These are phyloP conservation scores for Portunus trituberculatus DNA, from an alignment of 1,140 invertebrate genomes.

Conservation along the genomic window DNA sequence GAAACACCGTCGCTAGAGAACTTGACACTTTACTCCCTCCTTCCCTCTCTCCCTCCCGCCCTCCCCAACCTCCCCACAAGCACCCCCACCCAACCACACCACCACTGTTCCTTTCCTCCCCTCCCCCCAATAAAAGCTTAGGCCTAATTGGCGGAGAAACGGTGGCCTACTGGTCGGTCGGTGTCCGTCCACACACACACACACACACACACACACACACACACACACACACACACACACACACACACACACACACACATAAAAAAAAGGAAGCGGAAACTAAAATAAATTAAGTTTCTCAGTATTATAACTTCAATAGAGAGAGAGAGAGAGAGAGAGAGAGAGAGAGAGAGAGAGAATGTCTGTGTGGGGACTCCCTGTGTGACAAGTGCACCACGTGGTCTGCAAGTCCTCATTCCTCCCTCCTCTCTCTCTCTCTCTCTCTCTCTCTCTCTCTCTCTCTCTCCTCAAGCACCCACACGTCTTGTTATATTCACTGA, in stretches of 20 bases:
- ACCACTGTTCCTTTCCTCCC: neutral
- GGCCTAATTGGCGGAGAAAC: conserved; percentile 18
- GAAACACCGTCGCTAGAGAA: neutral
- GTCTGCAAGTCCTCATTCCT: conserved; percentile 11
- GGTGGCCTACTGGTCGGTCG: conserved; percentile 16
- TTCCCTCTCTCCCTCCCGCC: neutral
- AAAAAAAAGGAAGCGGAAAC: neutral
- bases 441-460: conserved; percentile 35
- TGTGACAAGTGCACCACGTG: conserved; percentile 18
- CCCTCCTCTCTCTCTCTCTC: conserved; percentile 47
- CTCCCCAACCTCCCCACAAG: no score
- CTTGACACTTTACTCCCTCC: neutral
- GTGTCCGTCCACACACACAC: neutral
- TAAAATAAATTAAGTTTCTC: neutral
- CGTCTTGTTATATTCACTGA: no score
- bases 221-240: neutral
- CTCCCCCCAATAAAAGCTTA: neutral
- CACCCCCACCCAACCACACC: no score
- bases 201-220: no score
- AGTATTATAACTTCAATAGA: neutral
- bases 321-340: neutral
- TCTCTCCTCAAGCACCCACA: neutral
- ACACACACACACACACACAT: conserved; percentile 12
- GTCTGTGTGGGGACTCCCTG: neutral
- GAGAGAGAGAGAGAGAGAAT: neutral